phyloP scores from a whole-genome alignment of 2,888 invertebrate genomes.

The Capitulum mitella region DNA sequence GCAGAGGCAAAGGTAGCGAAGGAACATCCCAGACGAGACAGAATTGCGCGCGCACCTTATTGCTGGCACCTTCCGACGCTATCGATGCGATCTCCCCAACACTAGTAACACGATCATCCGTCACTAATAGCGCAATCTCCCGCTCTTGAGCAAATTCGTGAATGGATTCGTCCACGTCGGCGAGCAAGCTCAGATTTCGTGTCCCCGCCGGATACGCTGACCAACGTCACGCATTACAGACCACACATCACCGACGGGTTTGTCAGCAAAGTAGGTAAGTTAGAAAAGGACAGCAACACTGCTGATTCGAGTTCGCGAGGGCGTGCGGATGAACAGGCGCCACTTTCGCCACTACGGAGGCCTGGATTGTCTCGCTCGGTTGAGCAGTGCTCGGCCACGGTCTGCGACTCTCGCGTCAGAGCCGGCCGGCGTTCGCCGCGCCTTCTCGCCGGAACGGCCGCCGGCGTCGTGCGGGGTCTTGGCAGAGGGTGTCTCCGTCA shows the following conservation, averaged over 20 bases:
- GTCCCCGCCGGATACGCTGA: not conserved
- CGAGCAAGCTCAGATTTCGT: not conserved
- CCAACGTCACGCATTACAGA: not conserved
- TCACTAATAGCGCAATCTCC: not conserved
- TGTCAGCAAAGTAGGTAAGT: not conserved
- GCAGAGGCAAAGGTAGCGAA: not conserved
- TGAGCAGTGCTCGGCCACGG: not conserved
- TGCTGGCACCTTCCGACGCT: not conserved
- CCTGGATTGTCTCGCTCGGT: not conserved
- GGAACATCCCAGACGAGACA: not conserved
- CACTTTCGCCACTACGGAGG: not conserved
- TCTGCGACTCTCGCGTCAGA: too few species aligned
- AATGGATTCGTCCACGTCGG: conserved; percentile 12
- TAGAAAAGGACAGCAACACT: not conserved
- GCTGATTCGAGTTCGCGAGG: not conserved
- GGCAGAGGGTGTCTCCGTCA: too few species aligned
- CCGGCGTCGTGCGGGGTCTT: too few species aligned
- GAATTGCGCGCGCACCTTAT: not conserved
- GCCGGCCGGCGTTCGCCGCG: too few species aligned
- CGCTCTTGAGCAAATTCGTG: conserved; percentile 20
- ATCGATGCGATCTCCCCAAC: not conserved
- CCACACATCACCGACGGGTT: not conserved
- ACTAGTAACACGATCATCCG: not conserved
- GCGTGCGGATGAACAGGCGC: not conserved
- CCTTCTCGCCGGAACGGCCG: too few species aligned